Base-by-base conservation (phyloP, 2,113 vertebrate species). In the Etheostoma spectabile region DNA sequence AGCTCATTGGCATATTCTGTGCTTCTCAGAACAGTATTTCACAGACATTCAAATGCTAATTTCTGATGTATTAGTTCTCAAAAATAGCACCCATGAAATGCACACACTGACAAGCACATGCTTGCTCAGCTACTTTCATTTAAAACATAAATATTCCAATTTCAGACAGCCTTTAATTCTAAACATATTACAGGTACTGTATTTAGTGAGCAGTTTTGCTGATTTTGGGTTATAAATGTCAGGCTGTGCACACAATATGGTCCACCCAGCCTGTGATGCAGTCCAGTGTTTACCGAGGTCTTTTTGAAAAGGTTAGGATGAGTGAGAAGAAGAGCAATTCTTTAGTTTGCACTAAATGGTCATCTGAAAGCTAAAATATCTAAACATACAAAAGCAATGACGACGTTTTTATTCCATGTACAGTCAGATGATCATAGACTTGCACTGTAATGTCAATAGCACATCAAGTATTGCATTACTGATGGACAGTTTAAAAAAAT, bases 1-100 rank as follows among this genome's bases (percentile, higher is more conserved):
- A 65, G 45, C 49, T 74, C 48, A 24, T 22, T 52, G 48, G 62
- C 55, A 73, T 64, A 80, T 59, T 65, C 15, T 57, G 35, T 55
- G 33, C 67, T 30, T 62, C 15, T 60, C 24, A 59, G 35, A 66
- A n/a, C 16, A 21, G 12, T 42, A 21, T 46, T n/a, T 73, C 15
- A 68, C 24, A n/a, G 13, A 48, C 21, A 53, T 16, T 33, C 8
- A 69, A 64, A 57, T 51, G 19, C 13, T 67, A 1, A 38, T 59
- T 53, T 35, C 10, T 19, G 21, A 45, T 60, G 30, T 12, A 56
- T 51, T 82, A 11, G 38, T 53, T 33, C 5, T 48, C 5, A 35
- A 49, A 72, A 24, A 60, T 21, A 51, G 65, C 8, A 0, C 1
- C 6, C 1, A 30, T 13, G 35, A 66, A 64, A 5, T 21, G 51